These are phyloP conservation scores for Mormyrus lacerda DNA, from an alignment of 2,113 vertebrate genomes.

Conservation along the genomic window DNA sequence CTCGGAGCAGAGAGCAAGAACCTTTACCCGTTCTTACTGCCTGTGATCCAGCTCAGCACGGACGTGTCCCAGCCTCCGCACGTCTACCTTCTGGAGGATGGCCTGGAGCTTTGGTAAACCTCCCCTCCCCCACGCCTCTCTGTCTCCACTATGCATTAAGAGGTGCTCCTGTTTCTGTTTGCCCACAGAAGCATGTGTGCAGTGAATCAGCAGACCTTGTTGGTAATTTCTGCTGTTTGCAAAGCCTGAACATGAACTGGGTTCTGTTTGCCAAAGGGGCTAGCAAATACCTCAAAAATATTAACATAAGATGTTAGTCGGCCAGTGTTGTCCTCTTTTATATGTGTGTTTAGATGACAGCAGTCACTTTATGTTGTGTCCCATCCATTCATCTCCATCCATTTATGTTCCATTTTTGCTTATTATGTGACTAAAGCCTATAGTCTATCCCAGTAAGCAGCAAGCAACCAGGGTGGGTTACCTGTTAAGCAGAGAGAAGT, in stretches of 20 bases:
- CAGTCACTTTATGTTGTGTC: neutral
- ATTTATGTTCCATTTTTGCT: neutral
- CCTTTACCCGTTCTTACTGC: slow-evolving; percentile 92
- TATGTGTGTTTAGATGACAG: neutral
- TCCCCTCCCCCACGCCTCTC: neutral
- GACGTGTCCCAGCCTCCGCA: slow-evolving; percentile 95
- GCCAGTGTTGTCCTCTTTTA: neutral
- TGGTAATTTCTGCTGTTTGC: neutral
- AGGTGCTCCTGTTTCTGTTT: neutral
- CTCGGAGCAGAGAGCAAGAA: slow-evolving; percentile 90
- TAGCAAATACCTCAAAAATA: neutral
- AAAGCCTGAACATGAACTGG: neutral
- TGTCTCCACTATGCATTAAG: neutral
- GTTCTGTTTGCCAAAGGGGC: neutral
- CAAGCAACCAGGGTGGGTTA: neutral
- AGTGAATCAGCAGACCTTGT: neutral
- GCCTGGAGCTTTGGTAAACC: slow-evolving; percentile 89
- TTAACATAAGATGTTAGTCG: neutral
- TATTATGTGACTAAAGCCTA: neutral
- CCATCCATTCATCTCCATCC: neutral
- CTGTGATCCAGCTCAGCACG: slow-evolving; percentile 95
- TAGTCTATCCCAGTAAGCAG: neutral
- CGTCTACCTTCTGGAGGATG: slow-evolving; percentile 95
- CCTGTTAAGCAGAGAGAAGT: neutral
- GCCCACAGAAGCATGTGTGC: neutral